Evolutionary conservation across 1,140 invertebrate genomes (phyloP).

Genomic region (Listronotus bonariensis): DNA sequence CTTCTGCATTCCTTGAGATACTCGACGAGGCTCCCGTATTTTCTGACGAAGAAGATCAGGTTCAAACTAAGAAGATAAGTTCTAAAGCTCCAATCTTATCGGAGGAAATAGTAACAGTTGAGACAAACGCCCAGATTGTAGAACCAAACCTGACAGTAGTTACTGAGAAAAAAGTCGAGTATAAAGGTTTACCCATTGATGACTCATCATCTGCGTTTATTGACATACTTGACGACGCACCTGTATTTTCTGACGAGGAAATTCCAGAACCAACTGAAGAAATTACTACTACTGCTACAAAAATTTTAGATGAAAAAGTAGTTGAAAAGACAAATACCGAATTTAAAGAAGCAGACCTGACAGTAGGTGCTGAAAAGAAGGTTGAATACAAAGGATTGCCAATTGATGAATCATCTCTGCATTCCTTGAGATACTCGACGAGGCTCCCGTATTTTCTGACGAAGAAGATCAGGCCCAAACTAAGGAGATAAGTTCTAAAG

Average conservation of each 20-base stretch:
- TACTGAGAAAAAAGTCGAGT: conserved; percentile 45
- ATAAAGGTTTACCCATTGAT: conserved; percentile 34
- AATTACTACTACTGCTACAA: neutral
- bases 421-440: conserved; percentile 57
- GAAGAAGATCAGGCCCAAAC: neutral
- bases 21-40: conserved; percentile 59
- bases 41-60: conserved; percentile 45
- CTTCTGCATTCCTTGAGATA: conserved; percentile 59
- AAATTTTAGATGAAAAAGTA: too few relatives aligned
- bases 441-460: conserved; percentile 14
- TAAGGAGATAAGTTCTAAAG: neutral
- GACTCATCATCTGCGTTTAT: conserved; percentile 57
- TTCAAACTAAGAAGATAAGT: too few relatives aligned
- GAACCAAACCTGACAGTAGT: neutral
- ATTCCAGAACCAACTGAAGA: neutral
- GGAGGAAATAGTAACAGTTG: conserved; percentile 6
- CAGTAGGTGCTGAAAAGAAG: neutral
- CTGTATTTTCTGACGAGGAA: conserved; percentile 15
- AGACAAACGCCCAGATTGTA: neutral
- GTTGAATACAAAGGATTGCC: conserved; percentile 49
- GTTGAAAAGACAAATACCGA: too few relatives aligned
- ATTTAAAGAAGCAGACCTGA: neutral
- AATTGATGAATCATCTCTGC: conserved; percentile 52
- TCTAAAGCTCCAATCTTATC: neutral
- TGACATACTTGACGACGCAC: conserved; percentile 53